Percentiles rank a stretch among this genome's conserved stretches.
These are phyloP conservation scores for Chamaetylas fuelleborni DNA, from an alignment of 2,113 vertebrate species.

Conservation along the genomic window DNA sequence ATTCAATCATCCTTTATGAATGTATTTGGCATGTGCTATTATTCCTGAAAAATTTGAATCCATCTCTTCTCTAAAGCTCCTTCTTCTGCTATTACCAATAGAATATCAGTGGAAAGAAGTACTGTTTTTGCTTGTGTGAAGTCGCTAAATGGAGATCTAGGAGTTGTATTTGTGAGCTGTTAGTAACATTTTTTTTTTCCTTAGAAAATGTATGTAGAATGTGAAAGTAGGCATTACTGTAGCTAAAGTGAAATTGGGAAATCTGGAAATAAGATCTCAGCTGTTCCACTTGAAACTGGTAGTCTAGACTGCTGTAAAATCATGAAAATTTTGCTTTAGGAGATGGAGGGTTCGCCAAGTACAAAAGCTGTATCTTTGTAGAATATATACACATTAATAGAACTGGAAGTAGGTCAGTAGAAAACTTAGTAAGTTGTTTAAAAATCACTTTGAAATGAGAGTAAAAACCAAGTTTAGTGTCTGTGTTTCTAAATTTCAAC, in stretches of 20 bases:
- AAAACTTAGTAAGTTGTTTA: neutral
- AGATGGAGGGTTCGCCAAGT: neutral
- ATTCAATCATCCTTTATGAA: neutral
- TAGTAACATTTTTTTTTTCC: neutral
- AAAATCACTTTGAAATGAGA: neutral
- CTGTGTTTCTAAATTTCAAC: neutral
- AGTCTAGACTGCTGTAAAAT: neutral
- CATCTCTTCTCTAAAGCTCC: neutral
- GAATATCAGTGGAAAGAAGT: neutral
- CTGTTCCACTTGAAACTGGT: neutral
- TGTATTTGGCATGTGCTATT: neutral
- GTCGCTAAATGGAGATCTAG: neutral
- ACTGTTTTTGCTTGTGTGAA: neutral
- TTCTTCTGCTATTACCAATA: neutral
- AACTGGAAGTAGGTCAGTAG: conserved; percentile 3
- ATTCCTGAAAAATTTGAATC: neutral
- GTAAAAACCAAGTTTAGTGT: neutral
- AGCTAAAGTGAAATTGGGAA: neutral
- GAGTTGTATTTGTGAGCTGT: neutral
- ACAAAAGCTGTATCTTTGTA: neutral
- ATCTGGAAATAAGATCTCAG: neutral
- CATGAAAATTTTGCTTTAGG: neutral
- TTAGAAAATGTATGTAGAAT: neutral
- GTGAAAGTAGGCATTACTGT: neutral
- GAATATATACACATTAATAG: neutral